Evolutionary conservation across 2,113 vertebrate species (phyloP).

Genomic region (Cavia porcellus): DNA sequence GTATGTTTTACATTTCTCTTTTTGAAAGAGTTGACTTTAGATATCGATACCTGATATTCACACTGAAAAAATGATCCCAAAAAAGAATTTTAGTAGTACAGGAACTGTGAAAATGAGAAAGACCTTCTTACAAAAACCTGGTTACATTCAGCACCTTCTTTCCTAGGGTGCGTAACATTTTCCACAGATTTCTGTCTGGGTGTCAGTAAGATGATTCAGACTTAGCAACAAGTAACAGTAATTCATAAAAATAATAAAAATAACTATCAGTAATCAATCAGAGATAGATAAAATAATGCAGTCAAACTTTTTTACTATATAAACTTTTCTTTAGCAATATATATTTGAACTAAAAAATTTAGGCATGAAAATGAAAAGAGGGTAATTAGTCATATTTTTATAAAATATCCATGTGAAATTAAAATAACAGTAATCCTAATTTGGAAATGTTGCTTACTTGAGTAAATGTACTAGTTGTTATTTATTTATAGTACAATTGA

Average conservation of each 20-base stretch:
- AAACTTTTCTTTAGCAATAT: background rate
- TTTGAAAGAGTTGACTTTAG: background rate
- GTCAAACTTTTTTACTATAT: background rate
- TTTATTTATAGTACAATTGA: constrained; percentile 52
- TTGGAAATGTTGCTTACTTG: background rate
- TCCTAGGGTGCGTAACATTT: background rate
- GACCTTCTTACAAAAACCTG: background rate
- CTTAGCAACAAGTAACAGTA: background rate
- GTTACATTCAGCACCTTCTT: background rate
- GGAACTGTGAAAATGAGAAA: background rate
- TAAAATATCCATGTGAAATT: background rate
- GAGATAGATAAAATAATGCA: background rate
- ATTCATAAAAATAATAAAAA: background rate
- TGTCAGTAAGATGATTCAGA: background rate
- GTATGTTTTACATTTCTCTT: constrained; percentile 15
- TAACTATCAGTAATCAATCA: background rate
- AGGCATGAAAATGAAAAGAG: background rate
- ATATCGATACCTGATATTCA: background rate
- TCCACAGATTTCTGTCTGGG: background rate
- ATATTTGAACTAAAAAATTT: background rate
- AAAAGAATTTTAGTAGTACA: background rate
- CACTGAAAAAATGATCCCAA: background rate
- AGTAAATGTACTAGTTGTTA: background rate
- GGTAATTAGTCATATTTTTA: background rate
- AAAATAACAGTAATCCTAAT: constrained; percentile 27